Base-by-base conservation (phyloP, 2,888 invertebrate species). In the Lasiommata megera region DNA sequence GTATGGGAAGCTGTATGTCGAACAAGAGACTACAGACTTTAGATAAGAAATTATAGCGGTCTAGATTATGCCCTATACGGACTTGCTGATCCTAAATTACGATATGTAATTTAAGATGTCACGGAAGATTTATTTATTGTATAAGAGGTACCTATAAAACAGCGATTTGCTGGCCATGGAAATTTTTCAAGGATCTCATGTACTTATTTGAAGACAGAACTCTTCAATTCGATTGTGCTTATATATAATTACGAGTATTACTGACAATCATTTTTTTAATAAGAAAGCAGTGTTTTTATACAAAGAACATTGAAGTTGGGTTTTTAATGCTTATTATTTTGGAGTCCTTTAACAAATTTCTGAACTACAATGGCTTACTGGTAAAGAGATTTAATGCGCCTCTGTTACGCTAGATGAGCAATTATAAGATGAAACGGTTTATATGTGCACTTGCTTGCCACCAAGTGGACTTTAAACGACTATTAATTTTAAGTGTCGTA, bases 1-100 rank as follows among this genome's bases (percentile, higher is more conserved):
- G 63, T 61, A 65, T 62, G 67, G 67, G 61, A 63, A 62, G 58
- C 37, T 31, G 34, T 46, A n/a, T 43, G 44, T 38, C 38, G 54
- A 54, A 51, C 31, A 40, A 43, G 29, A 58, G 47, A 59, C 46
- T 16, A 16, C 29, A 46, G 46, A 31, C 14, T 31, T 16, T 29
- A 46, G 46, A 46, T 46, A 46, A 46, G 31, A 46, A 46, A 46
- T 46, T 46, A 46, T 31, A 14, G 9, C 2, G 16, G 16, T 29
- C 46, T 46, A 46, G 46, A 46, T 46, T 46, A 46, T 6, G 16
- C 46, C 16, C 16, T 14, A 31, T 46, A 46, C 16, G 46, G 46
- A 31, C 1, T 6, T 46, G 46, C 11, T 31, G 46, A 46, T 46
- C 46, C 46, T 29, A 11, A 14, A 31, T 11, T 8, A 44, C 14